Percentiles rank a stretch among this genome's conserved stretches.
These are phyloP conservation scores for Horisme vitalbata DNA, from an alignment of 2,888 invertebrate genomes.

Conservation along the genomic window DNA sequence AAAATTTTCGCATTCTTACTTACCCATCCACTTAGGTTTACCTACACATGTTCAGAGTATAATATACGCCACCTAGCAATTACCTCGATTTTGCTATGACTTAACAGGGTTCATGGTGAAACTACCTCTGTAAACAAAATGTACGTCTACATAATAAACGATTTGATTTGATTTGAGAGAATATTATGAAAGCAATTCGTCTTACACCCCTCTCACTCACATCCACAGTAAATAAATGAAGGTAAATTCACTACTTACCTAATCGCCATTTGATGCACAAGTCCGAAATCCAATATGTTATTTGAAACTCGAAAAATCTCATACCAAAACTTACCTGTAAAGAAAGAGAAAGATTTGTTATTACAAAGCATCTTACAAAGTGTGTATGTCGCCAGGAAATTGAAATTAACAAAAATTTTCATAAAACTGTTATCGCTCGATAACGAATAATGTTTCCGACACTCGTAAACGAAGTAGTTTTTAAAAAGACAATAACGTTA, in stretches of 20 bases:
- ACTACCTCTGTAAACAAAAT: no score
- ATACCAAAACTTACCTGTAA: conserved; percentile 66
- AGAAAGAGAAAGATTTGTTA: conserved; percentile 35
- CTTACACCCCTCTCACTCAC: no score
- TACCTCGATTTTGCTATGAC: no score
- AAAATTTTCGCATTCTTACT: no score
- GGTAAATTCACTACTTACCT: conserved; percentile 18
- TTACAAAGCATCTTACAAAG: no score
- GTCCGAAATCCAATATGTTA: neutral
- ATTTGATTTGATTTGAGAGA: no score
- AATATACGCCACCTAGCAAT: no score
- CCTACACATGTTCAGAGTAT: no score
- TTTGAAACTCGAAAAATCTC: conserved; percentile 32
- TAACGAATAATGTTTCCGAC: conserved; percentile 55
- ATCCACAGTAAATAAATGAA: neutral
- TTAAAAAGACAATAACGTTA: conserved; percentile 44
- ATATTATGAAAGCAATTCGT: no score
- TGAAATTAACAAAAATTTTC: conserved; percentile 52
- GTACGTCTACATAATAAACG: no score
- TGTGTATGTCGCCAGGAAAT: conserved; percentile 41
- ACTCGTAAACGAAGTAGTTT: conserved; percentile 39
- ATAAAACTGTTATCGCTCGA: conserved; percentile 57
- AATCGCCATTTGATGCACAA: neutral
- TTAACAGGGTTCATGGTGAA: no score
- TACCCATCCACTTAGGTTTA: no score